phyloP scores from a whole-genome alignment of 2,888 invertebrate genomes.

The Cryptocheilus praepositus region DNA sequence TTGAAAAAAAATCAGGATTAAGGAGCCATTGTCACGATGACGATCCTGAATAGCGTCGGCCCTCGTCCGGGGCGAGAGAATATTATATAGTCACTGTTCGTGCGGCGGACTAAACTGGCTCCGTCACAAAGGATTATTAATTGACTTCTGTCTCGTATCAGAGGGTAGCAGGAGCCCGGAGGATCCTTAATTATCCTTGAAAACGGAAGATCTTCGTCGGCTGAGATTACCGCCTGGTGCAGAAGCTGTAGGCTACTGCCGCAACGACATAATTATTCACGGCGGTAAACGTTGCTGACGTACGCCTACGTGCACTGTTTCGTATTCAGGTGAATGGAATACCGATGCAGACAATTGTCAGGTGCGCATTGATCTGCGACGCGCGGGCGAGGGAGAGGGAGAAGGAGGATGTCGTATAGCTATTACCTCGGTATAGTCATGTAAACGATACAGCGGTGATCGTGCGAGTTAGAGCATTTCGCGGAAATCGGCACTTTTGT shows the following conservation, averaged over 20 bases:
- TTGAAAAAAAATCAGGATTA: slow-evolving; percentile 59
- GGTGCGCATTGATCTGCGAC: no score
- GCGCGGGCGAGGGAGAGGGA: no score
- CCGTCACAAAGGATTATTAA: slow-evolving; percentile 60
- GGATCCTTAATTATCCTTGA: slow-evolving; percentile 59
- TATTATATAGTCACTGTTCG: slow-evolving; percentile 56
- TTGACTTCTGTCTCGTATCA: slow-evolving; percentile 61
- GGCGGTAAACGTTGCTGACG: neutral
- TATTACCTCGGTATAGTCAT: no score
- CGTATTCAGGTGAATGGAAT: no score
- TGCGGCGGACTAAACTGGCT: slow-evolving; percentile 51
- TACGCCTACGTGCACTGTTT: no score
- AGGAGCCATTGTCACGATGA: slow-evolving; percentile 49
- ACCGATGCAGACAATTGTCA: no score
- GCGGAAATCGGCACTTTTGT: no score
- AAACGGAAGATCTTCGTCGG: slow-evolving; percentile 51
- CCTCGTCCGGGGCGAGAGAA: slow-evolving; percentile 32
- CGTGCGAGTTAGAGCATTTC: no score
- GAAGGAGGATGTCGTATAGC: no score
- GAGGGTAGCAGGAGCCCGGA: slow-evolving; percentile 50
- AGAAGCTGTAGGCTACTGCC: slow-evolving; percentile 22
- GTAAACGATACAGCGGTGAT: no score
- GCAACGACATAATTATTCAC: slow-evolving; percentile 19
- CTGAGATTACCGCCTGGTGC: slow-evolving; percentile 41
- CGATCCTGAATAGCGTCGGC: slow-evolving; percentile 51